These are phyloP conservation scores for Delia radicum DNA, from an alignment of 1,140 invertebrate species.

Conservation along the genomic window DNA sequence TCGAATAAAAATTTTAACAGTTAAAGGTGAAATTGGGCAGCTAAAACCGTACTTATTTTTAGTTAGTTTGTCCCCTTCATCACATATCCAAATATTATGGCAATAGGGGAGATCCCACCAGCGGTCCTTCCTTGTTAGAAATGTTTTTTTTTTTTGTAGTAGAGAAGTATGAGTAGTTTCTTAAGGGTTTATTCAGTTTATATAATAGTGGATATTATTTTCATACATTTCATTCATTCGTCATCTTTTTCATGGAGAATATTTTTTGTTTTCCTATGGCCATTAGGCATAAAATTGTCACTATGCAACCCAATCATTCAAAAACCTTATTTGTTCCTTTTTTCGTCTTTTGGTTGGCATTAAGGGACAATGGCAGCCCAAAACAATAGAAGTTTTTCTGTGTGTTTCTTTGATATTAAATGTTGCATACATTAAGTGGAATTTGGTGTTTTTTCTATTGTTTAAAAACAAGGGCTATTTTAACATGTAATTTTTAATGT, in stretches of 20 bases:
- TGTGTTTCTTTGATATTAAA: not conserved
- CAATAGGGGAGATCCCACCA: too few species aligned
- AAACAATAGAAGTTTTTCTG: not conserved
- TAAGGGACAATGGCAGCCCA: not conserved
- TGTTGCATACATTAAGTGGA: conserved; percentile 6
- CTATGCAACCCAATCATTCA: conserved; percentile 20
- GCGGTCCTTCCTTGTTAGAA: too few species aligned
- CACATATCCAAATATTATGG: too few species aligned
- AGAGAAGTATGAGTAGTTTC: not conserved
- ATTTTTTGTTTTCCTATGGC: not conserved
- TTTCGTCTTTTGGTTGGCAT: not conserved
- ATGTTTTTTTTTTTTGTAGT: too few species aligned
- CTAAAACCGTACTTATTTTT: too few species aligned
- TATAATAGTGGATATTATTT: not conserved
- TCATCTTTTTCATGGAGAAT: not conserved
- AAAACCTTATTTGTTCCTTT: not conserved
- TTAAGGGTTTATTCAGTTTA: not conserved
- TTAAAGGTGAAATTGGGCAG: too few species aligned
- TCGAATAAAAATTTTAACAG: too few species aligned
- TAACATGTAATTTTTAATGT: too few species aligned
- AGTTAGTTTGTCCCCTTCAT: too few species aligned
- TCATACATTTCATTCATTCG: conserved; percentile 1
- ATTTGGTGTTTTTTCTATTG: not conserved
- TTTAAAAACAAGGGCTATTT: not conserved
- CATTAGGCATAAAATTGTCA: conserved; percentile 22